Conservation (phyloP, 2,113 vertebrate species). For the Jaculus jaculus region DNA sequence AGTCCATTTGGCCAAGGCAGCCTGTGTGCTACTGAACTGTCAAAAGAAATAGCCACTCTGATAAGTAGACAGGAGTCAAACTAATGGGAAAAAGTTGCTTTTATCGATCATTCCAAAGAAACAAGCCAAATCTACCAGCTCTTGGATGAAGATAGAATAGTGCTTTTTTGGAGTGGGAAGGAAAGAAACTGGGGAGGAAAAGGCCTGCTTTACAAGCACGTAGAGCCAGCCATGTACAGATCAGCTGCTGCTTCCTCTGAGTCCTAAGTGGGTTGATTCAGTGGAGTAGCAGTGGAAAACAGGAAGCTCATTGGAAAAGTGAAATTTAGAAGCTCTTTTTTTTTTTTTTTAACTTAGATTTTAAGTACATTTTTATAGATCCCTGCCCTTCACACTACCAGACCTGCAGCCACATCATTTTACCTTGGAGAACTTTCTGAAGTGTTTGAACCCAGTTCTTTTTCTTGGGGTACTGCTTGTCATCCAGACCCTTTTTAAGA, state of each 20-base stretch:
- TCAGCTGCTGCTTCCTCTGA: conserved; percentile 62
- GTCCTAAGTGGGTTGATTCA: conserved; percentile 8
- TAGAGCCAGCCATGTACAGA: conserved; percentile 42
- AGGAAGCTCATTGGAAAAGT: conserved; percentile 67
- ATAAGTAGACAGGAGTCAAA: conserved; percentile 76
- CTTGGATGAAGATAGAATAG: conserved; percentile 76
- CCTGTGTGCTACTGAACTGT: conserved; percentile 82
- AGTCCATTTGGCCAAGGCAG: conserved; percentile 83
- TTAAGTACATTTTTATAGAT: conserved; percentile 74
- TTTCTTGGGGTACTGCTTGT: conserved; percentile 59
- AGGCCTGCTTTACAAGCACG: not conserved
- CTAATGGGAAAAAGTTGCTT: conserved; percentile 69
- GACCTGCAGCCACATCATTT: conserved; percentile 64
- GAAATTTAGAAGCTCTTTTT: conserved; percentile 11
- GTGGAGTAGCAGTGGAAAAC: conserved; percentile 52
- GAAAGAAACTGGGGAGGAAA: conserved; percentile 48
- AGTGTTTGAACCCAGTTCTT: conserved; percentile 59
- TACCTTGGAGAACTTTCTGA: conserved; percentile 58
- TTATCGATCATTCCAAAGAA: conserved; percentile 83
- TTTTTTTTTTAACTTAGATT: conserved; percentile 75
- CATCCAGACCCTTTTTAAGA: conserved; percentile 28
- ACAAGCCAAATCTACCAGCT: conserved; percentile 77
- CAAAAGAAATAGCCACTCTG: conserved; percentile 78
- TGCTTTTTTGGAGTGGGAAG: conserved; percentile 63
- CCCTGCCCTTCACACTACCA: conserved; percentile 69